phyloP scores from a whole-genome alignment of 2,888 invertebrate species.

The Drosophila anomelani region DNA sequence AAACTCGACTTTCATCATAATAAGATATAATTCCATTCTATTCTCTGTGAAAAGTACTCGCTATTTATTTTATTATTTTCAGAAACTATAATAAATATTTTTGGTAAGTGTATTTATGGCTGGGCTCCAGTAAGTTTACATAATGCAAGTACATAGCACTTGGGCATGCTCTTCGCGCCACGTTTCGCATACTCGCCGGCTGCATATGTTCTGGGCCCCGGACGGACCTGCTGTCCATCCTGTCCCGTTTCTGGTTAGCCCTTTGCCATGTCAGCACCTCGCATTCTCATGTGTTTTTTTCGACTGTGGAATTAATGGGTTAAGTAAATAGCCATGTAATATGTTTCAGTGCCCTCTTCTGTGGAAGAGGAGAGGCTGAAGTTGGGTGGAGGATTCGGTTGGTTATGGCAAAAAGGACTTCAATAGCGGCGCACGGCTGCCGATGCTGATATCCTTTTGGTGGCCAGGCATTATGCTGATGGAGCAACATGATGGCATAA shows the following conservation, averaged over 20 bases:
- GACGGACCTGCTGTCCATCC: constrained; percentile 11
- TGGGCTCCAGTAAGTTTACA: constrained; percentile 52
- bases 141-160: constrained; percentile 55
- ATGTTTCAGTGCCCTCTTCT: constrained; percentile 35
- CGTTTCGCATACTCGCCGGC: constrained; percentile 53
- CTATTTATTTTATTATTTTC: no score
- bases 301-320: constrained; percentile 71
- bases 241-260: constrained; percentile 25
- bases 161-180: constrained; percentile 56
- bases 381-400: not conserved
- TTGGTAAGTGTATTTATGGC: constrained; percentile 6
- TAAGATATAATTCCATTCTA: no score
- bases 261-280: constrained; percentile 65
- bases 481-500: not conserved
- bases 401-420: constrained; percentile 27
- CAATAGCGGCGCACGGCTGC: constrained; percentile 46
- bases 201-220: constrained; percentile 25
- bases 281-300: constrained; percentile 44
- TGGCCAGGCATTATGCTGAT: constrained; percentile 11
- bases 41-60: not conserved
- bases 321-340: constrained; percentile 76
- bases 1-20: no score
- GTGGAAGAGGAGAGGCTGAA: not conserved
- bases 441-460: constrained; percentile 31
- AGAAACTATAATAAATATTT: not conserved